A percentile compares a stretch with the other conserved stretches of the same genome.
These are phyloP conservation scores for Microplitis manilae DNA, from an alignment of 2,888 invertebrate species.

Conservation along the genomic window DNA sequence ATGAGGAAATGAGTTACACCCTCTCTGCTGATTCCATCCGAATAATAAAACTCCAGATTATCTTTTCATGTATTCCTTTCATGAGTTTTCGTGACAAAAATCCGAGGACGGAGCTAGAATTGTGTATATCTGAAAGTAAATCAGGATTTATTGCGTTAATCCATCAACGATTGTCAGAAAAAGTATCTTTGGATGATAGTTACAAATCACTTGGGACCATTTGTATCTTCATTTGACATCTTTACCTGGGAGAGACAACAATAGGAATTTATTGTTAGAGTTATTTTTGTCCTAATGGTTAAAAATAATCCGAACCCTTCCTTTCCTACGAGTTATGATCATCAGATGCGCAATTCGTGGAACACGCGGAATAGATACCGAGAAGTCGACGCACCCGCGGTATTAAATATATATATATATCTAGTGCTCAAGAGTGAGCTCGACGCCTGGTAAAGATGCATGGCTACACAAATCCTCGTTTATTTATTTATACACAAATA, in stretches of 20 bases:
- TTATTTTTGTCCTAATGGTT: slow-evolving; percentile 13
- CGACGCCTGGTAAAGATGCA: slow-evolving; percentile 33
- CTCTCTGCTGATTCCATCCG: neutral
- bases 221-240: too few relatives aligned
- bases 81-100: too few relatives aligned
- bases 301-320: slow-evolving; percentile 13
- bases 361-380: slow-evolving; percentile 27
- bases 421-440: slow-evolving; percentile 32
- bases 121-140: too few relatives aligned
- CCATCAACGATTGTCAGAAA: too few relatives aligned
- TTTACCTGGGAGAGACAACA: too few relatives aligned
- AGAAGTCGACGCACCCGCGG: slow-evolving; percentile 21
- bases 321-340: slow-evolving; percentile 24
- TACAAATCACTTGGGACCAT: too few relatives aligned
- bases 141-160: too few relatives aligned
- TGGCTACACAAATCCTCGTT: neutral
- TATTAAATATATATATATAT: neutral
- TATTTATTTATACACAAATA: neutral
- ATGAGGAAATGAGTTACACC: slow-evolving; percentile 29
- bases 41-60: neutral
- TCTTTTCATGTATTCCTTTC: too few relatives aligned
- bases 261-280: too few relatives aligned
- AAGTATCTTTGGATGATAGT: too few relatives aligned
- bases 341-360: slow-evolving; percentile 31
- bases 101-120: too few relatives aligned